Conservation (phyloP, 2,113 vertebrate species). For the Cryptoleucopteryx plumbea region DNA sequence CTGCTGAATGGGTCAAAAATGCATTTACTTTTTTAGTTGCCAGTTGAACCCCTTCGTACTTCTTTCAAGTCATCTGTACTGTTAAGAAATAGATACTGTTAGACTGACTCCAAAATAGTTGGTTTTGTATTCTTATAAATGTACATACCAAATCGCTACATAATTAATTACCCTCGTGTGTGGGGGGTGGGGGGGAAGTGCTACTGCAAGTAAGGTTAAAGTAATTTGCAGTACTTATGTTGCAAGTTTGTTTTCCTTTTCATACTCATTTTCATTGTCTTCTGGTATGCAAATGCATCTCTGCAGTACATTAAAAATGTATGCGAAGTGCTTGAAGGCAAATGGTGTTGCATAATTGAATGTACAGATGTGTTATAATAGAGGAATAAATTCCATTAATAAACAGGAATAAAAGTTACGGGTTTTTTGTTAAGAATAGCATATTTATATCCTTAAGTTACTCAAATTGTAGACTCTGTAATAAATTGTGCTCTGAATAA, state of each 20-base stretch:
- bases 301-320: neutral
- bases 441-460: neutral
- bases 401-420: neutral
- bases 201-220: neutral
- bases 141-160: neutral
- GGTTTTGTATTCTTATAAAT: neutral
- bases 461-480: neutral
- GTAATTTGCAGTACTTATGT: neutral
- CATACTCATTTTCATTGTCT: neutral
- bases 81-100: neutral
- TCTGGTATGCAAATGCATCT: neutral
- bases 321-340: neutral
- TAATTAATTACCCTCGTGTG: neutral
- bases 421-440: neutral
- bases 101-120: neutral
- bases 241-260: neutral
- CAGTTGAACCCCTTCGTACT: neutral
- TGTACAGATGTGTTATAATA: neutral
- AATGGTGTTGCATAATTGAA: neutral
- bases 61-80: neutral
- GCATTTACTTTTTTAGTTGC: neutral
- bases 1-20: neutral
- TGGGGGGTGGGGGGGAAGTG: neutral
- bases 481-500: conserved; percentile 16
- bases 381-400: neutral